Base-by-base conservation (phyloP, 2,797 vertebrate genomes). In the Macroramphosus scolopax region DNA sequence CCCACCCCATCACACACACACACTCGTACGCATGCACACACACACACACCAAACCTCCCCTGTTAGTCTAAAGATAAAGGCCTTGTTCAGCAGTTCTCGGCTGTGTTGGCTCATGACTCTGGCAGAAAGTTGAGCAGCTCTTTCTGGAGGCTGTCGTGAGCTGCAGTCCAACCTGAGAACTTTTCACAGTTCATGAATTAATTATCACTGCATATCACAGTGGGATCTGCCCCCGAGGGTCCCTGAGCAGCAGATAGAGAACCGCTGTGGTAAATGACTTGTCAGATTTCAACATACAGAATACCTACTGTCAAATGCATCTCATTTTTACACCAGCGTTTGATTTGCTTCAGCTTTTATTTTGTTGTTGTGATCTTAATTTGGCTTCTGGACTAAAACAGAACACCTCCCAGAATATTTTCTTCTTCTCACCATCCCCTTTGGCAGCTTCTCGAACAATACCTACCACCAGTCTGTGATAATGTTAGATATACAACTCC, bases 241-340 rank as follows among this genome's bases (percentile, higher is more conserved):
- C 38, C 60, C 70, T 66, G 65, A 51, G 59, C 59, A 22, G 45
- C 51, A 33, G 63, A 60, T 52, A 1, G 56, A 73, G 66, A 75
- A 75, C 33, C 6, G 71, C 61, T 68, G 45, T 31, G 14, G 6
- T 24, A 17, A 31, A 22, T n/a, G n/a, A n/a, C n/a, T n/a, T n/a
- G n/a, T n/a, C n/a, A n/a, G n/a, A n/a, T n/a, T 66, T 87, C 81
- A 85, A 86, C 84, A 83, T 86, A 77, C 78, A 87, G 80, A 89
- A 81, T 60, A 70, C 66, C 66, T 74, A 56, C 75, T 39, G 75
- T 72, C 65, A 69, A 60, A 75, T 72, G 68, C 75, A 77, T 77
- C 70, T 78, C 61, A 72, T 82, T 64, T 17, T n/a, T 72, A 57
- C 62, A 47, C 62, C 64, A 63, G 67, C 57, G 44, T 72, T 66